These are phyloP conservation scores for Sander lucioperca DNA, from an alignment of 2,113 vertebrate genomes.

Conservation along the genomic window DNA sequence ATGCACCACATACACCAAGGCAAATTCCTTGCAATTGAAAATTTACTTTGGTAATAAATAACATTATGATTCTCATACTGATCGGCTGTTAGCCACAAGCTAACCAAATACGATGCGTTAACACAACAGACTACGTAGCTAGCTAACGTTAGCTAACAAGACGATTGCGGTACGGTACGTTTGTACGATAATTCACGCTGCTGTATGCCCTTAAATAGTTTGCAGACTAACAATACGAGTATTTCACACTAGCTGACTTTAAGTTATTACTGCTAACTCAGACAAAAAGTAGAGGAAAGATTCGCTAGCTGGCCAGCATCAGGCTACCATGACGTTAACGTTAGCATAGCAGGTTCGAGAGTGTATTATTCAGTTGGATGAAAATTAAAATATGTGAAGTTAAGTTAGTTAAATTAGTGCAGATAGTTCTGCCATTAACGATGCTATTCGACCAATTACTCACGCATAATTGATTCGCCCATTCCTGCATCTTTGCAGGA, in stretches of 20 bases:
- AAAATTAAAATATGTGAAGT: not conserved
- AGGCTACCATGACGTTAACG: constrained; percentile 35
- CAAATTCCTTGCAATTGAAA: too few relatives aligned
- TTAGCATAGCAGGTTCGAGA: constrained; percentile 49
- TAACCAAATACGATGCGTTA: constrained; percentile 4
- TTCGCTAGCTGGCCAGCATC: constrained; percentile 53
- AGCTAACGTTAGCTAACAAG: not conserved
- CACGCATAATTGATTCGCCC: constrained; percentile 86
- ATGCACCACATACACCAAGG: too few relatives aligned
- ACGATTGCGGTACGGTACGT: not conserved
- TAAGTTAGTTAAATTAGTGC: not conserved
- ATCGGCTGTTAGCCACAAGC: constrained; percentile 12
- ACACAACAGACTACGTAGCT: not conserved
- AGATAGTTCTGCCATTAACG: not conserved
- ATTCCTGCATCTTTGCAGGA: constrained; percentile 81
- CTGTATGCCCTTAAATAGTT: not conserved
- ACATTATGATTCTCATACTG: too few relatives aligned
- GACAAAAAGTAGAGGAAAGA: constrained; percentile 1
- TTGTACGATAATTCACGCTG: not conserved
- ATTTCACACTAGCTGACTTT: not conserved
- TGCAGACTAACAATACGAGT: not conserved
- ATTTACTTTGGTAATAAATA: too few relatives aligned
- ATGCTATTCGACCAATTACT: constrained; percentile 60
- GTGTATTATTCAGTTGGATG: not conserved
- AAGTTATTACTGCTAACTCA: not conserved